These are phyloP conservation scores for Pygoscelis adeliae DNA, from an alignment of 2,113 vertebrate species.

Conservation along the genomic window DNA sequence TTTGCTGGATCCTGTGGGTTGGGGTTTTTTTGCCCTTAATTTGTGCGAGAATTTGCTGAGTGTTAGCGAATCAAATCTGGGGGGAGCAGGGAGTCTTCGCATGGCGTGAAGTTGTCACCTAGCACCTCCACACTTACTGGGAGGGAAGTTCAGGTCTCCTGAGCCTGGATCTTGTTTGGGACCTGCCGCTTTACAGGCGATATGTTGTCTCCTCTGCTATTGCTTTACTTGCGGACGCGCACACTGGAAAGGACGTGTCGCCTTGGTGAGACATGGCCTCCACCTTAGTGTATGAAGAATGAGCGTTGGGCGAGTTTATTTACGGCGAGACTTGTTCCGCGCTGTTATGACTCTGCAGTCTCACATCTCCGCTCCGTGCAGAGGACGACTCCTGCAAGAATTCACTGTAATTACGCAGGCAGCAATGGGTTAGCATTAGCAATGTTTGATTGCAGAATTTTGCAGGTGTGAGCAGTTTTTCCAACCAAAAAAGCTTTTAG, in stretches of 20 bases:
- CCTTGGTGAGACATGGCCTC: neutral
- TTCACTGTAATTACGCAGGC: neutral
- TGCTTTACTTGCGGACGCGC: neutral
- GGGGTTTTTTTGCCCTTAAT: neutral
- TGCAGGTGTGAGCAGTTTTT: neutral
- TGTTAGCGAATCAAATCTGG: rapidly evolving
- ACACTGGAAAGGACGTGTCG: rapidly evolving
- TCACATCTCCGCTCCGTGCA: neutral
- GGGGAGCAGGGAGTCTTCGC: neutral
- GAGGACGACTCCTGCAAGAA: neutral
- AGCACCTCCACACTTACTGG: rapidly evolving
- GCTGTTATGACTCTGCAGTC: neutral
- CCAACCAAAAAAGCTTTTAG: constrained; percentile 63
- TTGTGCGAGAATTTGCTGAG: neutral
- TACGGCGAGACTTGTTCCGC: neutral
- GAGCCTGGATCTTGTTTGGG: neutral
- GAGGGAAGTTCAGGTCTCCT: neutral
- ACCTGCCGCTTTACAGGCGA: neutral
- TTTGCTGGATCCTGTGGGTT: neutral
- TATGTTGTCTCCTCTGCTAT: rapidly evolving
- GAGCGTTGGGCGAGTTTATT: neutral
- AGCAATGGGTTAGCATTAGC: neutral
- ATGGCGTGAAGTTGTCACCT: neutral
- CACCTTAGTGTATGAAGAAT: rapidly evolving
- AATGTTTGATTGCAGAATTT: neutral